These are phyloP conservation scores for Nothobranchius kuhntae DNA, from an alignment of 2,113 vertebrate genomes.

Conservation along the genomic window DNA sequence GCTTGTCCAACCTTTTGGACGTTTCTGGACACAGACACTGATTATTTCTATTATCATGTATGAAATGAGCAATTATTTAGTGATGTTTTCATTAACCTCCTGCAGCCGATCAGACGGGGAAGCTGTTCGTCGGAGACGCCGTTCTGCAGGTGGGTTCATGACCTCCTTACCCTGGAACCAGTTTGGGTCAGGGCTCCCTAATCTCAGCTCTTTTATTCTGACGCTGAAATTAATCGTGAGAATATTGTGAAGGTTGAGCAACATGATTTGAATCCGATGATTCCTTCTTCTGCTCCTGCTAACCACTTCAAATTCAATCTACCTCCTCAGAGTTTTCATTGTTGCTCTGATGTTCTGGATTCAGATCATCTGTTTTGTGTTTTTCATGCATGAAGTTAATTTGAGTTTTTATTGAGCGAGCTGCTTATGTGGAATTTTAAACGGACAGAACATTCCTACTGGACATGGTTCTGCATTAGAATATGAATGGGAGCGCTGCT, in stretches of 20 bases:
- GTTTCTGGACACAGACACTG: slow-evolving; percentile 46
- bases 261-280: slow-evolving; percentile 5
- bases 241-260: not conserved
- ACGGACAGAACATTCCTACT: slow-evolving; percentile 42
- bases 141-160: slow-evolving; percentile 85
- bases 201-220: slow-evolving; percentile 37
- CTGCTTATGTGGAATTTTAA: slow-evolving; percentile 47
- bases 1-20: slow-evolving; percentile 48
- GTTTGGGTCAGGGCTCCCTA: slow-evolving; percentile 37
- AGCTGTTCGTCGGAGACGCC: slow-evolving; percentile 92
- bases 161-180: slow-evolving; percentile 26
- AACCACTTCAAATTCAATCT: slow-evolving; percentile 1
- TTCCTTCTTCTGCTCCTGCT: not conserved
- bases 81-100: slow-evolving; percentile 80
- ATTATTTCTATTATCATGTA: slow-evolving; percentile 67
- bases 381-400: slow-evolving; percentile 20
- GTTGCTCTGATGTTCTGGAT: not conserved
- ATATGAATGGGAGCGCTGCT: slow-evolving; percentile 27
- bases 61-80: slow-evolving; percentile 70
- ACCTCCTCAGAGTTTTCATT: not conserved
- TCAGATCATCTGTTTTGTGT: not conserved
- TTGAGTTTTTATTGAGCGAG: slow-evolving; percentile 44
- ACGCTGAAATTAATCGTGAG: slow-evolving; percentile 30
- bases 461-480: slow-evolving; percentile 25
- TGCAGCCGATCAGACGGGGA: slow-evolving; percentile 91